phyloP scores from a whole-genome alignment of 2,113 vertebrate genomes.

The Gymnarchus niloticus region DNA sequence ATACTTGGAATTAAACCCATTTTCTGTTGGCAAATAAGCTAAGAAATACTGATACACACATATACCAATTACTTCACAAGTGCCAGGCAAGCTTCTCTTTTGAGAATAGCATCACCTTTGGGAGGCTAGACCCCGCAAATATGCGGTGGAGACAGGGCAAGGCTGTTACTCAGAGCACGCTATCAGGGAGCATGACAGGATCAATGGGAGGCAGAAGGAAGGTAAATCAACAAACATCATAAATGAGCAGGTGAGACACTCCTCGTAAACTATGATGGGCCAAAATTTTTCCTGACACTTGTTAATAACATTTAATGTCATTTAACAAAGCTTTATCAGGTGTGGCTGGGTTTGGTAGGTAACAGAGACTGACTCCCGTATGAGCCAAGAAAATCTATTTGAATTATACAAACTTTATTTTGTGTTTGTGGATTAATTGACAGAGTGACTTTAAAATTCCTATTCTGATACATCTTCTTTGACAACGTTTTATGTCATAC shows the following conservation, averaged over 20 bases:
- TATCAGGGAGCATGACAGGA: background rate
- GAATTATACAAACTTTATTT: background rate
- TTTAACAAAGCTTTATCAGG: background rate
- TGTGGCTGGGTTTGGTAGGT: background rate
- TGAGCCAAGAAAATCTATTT: background rate
- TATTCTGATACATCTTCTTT: too few species aligned
- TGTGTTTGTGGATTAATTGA: slow-evolving; percentile 1
- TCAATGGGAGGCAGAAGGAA: background rate
- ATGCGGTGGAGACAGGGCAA: too few species aligned
- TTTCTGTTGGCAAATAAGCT: too few species aligned
- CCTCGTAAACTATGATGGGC: background rate
- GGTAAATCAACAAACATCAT: background rate
- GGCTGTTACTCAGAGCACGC: too few species aligned
- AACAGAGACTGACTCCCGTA: background rate
- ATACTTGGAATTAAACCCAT: background rate
- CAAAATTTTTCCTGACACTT: background rate
- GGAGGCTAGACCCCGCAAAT: too few species aligned
- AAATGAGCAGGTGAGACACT: background rate
- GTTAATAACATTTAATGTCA: background rate
- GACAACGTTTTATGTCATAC: background rate
- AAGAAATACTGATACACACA: too few species aligned
- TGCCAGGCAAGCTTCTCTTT: too few species aligned
- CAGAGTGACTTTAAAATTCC: background rate
- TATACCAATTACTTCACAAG: too few species aligned
- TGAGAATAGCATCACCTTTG: too few species aligned